phyloP scores from a whole-genome alignment of 2,888 invertebrate species.

The Thelaira solivaga region DNA sequence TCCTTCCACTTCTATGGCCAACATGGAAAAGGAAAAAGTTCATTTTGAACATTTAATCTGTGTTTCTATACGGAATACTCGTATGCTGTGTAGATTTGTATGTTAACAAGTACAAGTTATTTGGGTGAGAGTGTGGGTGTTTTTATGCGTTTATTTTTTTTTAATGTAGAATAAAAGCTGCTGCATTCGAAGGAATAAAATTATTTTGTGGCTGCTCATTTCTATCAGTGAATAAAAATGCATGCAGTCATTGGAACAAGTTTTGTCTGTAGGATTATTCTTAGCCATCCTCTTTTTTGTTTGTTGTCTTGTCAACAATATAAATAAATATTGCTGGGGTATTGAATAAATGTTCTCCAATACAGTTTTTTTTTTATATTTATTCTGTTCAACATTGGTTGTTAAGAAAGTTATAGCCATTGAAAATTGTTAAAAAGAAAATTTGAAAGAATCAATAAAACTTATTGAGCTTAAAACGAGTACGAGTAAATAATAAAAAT shows the following conservation, averaged over 20 bases:
- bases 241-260: constrained; percentile 36
- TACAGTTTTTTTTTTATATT: no score
- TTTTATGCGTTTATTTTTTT: no score
- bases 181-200: constrained; percentile 34
- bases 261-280: constrained; percentile 34
- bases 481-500: constrained; percentile 13
- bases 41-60: constrained; percentile 8
- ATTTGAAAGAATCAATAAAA: constrained; percentile 34
- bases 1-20: background rate
- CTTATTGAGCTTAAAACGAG: no score
- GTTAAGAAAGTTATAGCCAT: constrained; percentile 44
- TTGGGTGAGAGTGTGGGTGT: background rate
- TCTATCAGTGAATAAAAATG: constrained; percentile 15
- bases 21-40: constrained; percentile 22
- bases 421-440: constrained; percentile 42
- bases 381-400: constrained; percentile 31
- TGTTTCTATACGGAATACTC: no score
- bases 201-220: constrained; percentile 44
- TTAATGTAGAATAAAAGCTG: background rate
- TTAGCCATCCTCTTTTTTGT: constrained; percentile 26
- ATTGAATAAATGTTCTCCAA: constrained; percentile 57
- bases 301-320: constrained; percentile 42
- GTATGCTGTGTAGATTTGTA: no score
- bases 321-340: constrained; percentile 34
- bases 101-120: no score